Base-by-base conservation (phyloP, 2,113 vertebrate species). In the Catharus bicknelli region DNA sequence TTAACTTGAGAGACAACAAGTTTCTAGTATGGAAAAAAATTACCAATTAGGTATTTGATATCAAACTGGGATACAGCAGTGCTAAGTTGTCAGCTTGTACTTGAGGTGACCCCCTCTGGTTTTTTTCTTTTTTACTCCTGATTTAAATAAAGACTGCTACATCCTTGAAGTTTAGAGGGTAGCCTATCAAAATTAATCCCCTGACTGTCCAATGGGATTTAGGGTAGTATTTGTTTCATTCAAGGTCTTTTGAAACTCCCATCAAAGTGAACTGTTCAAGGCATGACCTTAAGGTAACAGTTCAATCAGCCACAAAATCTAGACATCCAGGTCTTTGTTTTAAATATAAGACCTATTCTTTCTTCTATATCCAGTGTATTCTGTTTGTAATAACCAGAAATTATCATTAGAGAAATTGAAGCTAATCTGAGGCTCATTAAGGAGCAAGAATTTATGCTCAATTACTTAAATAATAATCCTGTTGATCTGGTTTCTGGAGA, bases 401-500 rank as follows among this genome's bases (percentile, higher is more conserved):
- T 97, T 96, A 91, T 76, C 90, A 95, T 96, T 36, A 94, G 75
- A 94, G 85, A 94, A 95, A 93, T 78, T 38, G 16, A 86, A 78
- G 58, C 83, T 86, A 89, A 82, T 90, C 67, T 92, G 64, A 69
- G 55, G 47, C 66, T 95, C 83, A 96, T 96, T 96, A 95, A 95
- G 51, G 68, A 91, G 81, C 9, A 3, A 95, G 95, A 96, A 93
- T 93, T 96, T 93, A 92, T 95, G 51, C 69, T 75, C 86, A 91
- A 95, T 89, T 82, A 93, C 95, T 86, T 69, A 88, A 95, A 95
- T 43, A 86, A 89, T 15, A 95, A 95, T 96, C 94, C 97, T 80
- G 96, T 94, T 87, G 88, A 94, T 95, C 97, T 97, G 92, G 97
- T 97, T 98, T 95, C 83, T 57, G 90, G 86, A 95, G 96, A 97